Base-by-base conservation (phyloP, 2,113 vertebrate genomes). In the Noturus placidus region DNA sequence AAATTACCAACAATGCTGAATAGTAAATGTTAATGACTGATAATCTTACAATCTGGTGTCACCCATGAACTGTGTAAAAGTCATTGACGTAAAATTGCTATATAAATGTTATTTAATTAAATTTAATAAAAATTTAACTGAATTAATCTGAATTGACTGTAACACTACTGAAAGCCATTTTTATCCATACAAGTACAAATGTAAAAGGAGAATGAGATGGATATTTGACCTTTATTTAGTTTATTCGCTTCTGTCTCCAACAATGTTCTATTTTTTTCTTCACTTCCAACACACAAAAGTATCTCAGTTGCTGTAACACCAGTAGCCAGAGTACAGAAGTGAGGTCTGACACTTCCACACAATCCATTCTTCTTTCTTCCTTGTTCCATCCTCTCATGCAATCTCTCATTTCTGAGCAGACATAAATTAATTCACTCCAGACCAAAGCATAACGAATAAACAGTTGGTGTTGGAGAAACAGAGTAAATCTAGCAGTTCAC, bases 341-440 rank as follows among this genome's bases (percentile, higher is more conserved):
- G 57, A n/a, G 89, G 81, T 82, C 74, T 52, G 84, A 87, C 74
- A 63, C 76, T 79, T 90, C 83, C 87, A 88, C 83, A 86, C 85
- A 82, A 85, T 79, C 74, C 86, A 76, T n/a, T 89, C 56, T 0
- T 76, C 61, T 20, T 61, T 69, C 50, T 65, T 69, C 38, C 35
- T 83, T 77, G 77, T 54, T 61, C 19, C 30, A 52, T 61, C 69
- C 57, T 46, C 83, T 82, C 70, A 82, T 59, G 83, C 33, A 67
- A 54, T 10, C 1, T 14, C 9, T 56, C 76, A 56, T 27, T 56
- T 76, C 42, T 78, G 22, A 50, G 3, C 77, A 79, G 88, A 84
- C 50, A 72, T 72, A 54, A 61, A 77, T 35, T 56, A 56, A 56
- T 85, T 27, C 25, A 50, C 19, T 27, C 81, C 30, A 30, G 38